Evolutionary conservation across 2,888 invertebrate species (phyloP).

Genomic region (Drosophila paranaensis): DNA sequence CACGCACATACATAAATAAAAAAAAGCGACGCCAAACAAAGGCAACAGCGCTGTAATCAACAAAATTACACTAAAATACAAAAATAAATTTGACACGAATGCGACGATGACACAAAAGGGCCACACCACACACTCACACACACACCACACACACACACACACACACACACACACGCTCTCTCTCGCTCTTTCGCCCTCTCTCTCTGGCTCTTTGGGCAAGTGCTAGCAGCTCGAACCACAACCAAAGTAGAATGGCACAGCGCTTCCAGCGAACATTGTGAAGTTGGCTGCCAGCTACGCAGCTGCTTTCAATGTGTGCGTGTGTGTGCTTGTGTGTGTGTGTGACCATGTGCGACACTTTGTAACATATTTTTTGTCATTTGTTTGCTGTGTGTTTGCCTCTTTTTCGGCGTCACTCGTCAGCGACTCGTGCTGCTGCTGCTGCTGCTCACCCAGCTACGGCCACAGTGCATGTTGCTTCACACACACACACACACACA

Average conservation of each 20-base stretch:
- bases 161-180: background rate
- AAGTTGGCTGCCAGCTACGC: slow-evolving; percentile 56
- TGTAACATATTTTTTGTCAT: slow-evolving; percentile 79
- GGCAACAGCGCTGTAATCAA: slow-evolving; percentile 73
- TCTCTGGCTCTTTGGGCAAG: background rate
- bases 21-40: slow-evolving; percentile 31
- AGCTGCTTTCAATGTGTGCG: slow-evolving; percentile 27
- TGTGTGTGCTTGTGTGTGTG: slow-evolving; percentile 22
- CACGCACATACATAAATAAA: background rate
- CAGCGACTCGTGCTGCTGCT: slow-evolving; percentile 40
- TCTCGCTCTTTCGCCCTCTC: slow-evolving; percentile 2
- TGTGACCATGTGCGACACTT: slow-evolving; percentile 75
- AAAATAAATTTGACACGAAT: slow-evolving; percentile 79
- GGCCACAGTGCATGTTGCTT: slow-evolving; percentile 34
- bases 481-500: slow-evolving; percentile 4
- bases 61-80: slow-evolving; percentile 79
- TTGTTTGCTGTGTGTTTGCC: slow-evolving; percentile 68
- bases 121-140: slow-evolving; percentile 18
- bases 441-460: slow-evolving; percentile 8
- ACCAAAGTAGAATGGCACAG: slow-evolving; percentile 67
- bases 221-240: slow-evolving; percentile 24
- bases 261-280: slow-evolving; percentile 62
- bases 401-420: slow-evolving; percentile 72
- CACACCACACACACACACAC: background rate
- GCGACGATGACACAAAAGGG: slow-evolving; percentile 73